Evolutionary conservation across 2,113 vertebrate genomes (phyloP).

Genomic region (Mustela nigripes): DNA sequence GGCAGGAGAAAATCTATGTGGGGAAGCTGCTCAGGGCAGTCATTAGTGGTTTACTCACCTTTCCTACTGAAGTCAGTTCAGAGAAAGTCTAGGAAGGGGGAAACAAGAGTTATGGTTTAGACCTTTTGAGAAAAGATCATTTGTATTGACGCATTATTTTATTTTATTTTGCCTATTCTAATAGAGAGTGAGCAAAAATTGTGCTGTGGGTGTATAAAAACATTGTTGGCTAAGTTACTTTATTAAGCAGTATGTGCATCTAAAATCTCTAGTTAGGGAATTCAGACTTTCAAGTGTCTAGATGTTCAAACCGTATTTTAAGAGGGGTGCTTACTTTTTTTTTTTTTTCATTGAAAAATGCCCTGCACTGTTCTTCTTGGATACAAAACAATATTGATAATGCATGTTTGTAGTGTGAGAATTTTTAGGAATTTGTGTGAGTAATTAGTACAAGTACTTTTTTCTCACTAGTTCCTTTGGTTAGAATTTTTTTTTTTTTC

Average conservation of each 20-base stretch:
- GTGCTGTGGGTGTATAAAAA: not conserved
- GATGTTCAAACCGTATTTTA: no score
- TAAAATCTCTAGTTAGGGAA: not conserved
- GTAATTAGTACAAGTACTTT: not conserved
- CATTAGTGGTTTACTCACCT: not conserved
- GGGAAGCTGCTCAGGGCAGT: not conserved
- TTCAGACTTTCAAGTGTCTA: not conserved
- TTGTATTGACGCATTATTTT: not conserved
- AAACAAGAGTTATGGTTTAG: not conserved
- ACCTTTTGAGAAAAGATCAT: not conserved
- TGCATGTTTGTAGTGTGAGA: not conserved
- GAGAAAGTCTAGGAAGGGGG: not conserved
- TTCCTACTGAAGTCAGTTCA: not conserved
- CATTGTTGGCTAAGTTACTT: not conserved
- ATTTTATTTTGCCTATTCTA: not conserved
- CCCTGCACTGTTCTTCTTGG: not conserved
- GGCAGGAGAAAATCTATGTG: not conserved
- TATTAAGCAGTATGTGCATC: not conserved
- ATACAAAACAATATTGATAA: not conserved
- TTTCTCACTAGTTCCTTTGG: not conserved
- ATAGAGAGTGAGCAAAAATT: not conserved
- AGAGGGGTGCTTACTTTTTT: slow-evolving; percentile 20
- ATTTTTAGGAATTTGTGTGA: not conserved
- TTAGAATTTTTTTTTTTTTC: not conserved
- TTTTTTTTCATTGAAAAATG: slow-evolving; percentile 14